Conservation (phyloP, 2,113 vertebrate species). For the Otus sunia region DNA sequence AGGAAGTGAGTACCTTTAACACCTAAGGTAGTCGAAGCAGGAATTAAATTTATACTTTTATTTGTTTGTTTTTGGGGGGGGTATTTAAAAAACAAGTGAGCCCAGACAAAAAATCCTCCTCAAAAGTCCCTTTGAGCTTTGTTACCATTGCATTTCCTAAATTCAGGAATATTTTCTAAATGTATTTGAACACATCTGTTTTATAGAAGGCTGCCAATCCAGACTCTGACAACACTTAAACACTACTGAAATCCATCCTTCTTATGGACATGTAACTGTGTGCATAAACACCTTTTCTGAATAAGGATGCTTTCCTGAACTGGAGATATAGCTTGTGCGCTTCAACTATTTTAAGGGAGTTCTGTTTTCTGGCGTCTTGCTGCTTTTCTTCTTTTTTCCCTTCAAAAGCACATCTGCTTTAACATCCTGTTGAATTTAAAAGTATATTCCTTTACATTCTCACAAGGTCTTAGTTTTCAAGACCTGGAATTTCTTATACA, state of each 20-base stretch:
- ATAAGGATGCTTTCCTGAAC: not conserved
- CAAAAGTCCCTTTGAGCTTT: not conserved
- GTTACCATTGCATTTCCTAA: not conserved
- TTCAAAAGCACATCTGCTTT: not conserved
- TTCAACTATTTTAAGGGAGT: not conserved
- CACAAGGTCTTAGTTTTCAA: not conserved
- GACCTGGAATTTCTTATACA: not conserved
- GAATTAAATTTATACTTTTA: not conserved
- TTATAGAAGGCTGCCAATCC: not conserved
- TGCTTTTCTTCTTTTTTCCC: not conserved
- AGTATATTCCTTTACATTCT: not conserved
- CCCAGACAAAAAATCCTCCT: not conserved
- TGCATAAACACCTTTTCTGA: not conserved
- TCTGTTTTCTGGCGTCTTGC: not conserved
- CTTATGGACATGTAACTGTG: not conserved
- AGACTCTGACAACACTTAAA: not conserved
- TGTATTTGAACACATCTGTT: not conserved
- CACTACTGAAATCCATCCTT: not conserved
- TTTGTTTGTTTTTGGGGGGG: not conserved
- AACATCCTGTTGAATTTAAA: not conserved
- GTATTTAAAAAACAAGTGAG: not conserved
- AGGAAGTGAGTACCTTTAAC: conserved; percentile 27
- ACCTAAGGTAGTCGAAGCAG: not conserved
- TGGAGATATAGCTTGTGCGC: not conserved
- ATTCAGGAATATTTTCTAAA: not conserved